Base-by-base conservation (phyloP, 2,888 invertebrate species). In the Scaeva pyrastri region DNA sequence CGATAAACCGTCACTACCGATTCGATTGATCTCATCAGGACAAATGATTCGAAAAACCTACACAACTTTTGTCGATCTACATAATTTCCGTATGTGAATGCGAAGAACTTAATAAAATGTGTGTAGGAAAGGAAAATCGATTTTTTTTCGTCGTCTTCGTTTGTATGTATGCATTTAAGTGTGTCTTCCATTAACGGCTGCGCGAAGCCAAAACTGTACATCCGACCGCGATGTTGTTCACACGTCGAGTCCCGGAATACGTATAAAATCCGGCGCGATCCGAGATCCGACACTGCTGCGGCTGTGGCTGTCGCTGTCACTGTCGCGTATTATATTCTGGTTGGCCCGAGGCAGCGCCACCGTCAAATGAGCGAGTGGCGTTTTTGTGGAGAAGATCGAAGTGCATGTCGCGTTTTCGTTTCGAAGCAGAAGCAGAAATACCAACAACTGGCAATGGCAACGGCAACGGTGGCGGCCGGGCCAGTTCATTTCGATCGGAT, bases 1-100 rank as follows among this genome's bases (percentile, higher is more conserved):
- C 7, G 41, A 43, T 36, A 68, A 45, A 76, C 72, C 75, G 76
- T 85, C 48, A 85, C 72, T 62, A 77, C 85, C 81, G 76, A 68
- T 64, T 81, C 81, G 85, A 85, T 68, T 81, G 85, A 85, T 85
- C 80, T 76, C 85, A 85, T 81, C 76, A 73, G 73, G 70, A 85
- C 85, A 85, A 85, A 85, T 85, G 85, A 85, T 56, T 85, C 41
- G 73, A 84, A 85, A 76, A 81, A 76, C 72, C 76, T 74, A 83
- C 74, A 70, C 78, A 60, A 74, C 62, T 68, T 70, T 56, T 52
- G 68, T 50, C 58, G 70, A 68, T 82, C 82, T 64, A 77, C 58
- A 68, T 76, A 81, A 81, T 76, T 71, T 77, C 31, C 76, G 71
- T 82, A 77, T 76, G 56, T 50, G 21, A 66, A 77, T 71, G 60